Conservation (phyloP, 2,888 invertebrate species). For the Meandrusa payeni region DNA sequence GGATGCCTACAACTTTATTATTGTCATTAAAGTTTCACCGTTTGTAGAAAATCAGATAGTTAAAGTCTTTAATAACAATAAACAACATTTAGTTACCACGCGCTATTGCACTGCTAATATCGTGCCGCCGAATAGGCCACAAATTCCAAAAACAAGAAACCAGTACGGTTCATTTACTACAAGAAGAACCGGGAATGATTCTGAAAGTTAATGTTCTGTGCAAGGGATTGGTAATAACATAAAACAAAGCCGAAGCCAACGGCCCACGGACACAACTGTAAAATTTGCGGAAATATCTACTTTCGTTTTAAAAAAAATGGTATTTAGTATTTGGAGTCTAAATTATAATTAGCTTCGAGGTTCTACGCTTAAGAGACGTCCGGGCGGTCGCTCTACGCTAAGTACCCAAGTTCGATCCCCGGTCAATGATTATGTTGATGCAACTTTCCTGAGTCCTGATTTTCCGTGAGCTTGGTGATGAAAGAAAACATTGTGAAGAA, state of each 20-base stretch:
- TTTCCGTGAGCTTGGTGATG: no score
- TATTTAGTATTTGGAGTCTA: background rate
- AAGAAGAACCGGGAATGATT: slow-evolving; percentile 22
- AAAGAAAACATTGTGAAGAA: no score
- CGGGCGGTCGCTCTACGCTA: no score
- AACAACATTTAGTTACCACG: background rate
- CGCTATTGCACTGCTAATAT: slow-evolving; percentile 5
- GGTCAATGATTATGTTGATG: no score
- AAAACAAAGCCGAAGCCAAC: slow-evolving; percentile 13
- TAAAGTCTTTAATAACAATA: slow-evolving; percentile 4
- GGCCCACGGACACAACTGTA: slow-evolving; percentile 14
- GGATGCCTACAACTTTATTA: no score
- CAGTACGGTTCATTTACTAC: slow-evolving; percentile 22
- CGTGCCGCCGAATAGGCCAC: slow-evolving; percentile 8
- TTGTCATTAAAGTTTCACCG: no score
- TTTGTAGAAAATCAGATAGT: no score
- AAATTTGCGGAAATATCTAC: slow-evolving; percentile 8
- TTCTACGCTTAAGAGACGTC: no score
- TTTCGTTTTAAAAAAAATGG: background rate
- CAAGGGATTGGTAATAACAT: slow-evolving; percentile 25
- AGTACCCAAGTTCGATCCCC: no score
- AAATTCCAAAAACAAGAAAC: slow-evolving; percentile 20
- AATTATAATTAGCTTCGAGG: no score
- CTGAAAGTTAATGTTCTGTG: slow-evolving; percentile 24
- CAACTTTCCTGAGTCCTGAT: no score